Evolutionary conservation across 1,140 invertebrate species (phyloP).

Genomic region (Tetramorium parvispinum): DNA sequence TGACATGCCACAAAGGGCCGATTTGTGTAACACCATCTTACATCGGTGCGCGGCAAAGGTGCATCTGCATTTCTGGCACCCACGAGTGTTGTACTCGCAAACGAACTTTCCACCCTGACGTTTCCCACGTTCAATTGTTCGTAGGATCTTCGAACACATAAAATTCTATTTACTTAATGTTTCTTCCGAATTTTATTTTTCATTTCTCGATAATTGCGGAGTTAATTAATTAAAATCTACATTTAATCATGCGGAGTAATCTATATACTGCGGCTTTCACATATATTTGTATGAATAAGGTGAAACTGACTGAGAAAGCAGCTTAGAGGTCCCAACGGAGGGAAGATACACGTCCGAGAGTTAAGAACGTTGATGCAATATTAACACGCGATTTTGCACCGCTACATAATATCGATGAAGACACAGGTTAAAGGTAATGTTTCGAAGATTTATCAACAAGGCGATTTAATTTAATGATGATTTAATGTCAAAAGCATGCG

Average conservation of each 20-base stretch:
- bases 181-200: background rate
- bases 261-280: background rate
- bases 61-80: slow-evolving; percentile 50
- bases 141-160: background rate
- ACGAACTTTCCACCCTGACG: background rate
- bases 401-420: slow-evolving; percentile 17
- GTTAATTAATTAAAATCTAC: background rate
- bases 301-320: slow-evolving; percentile 34
- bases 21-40: slow-evolving; percentile 27
- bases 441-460: slow-evolving; percentile 5
- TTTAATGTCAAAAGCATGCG: background rate
- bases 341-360: slow-evolving; percentile 8
- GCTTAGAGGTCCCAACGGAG: slow-evolving; percentile 32
- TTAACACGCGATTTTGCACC: slow-evolving; percentile 43
- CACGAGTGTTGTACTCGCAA: slow-evolving; percentile 2
- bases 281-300: slow-evolving; percentile 30
- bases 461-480: background rate
- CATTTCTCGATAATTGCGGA: background rate
- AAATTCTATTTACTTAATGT: background rate
- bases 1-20: slow-evolving; percentile 50
- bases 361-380: slow-evolving; percentile 38
- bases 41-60: background rate
- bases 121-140: background rate
- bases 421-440: background rate
- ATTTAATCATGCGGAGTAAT: background rate